Base-by-base conservation (phyloP, 2,888 invertebrate species). In the Dysmachus trigonus region DNA sequence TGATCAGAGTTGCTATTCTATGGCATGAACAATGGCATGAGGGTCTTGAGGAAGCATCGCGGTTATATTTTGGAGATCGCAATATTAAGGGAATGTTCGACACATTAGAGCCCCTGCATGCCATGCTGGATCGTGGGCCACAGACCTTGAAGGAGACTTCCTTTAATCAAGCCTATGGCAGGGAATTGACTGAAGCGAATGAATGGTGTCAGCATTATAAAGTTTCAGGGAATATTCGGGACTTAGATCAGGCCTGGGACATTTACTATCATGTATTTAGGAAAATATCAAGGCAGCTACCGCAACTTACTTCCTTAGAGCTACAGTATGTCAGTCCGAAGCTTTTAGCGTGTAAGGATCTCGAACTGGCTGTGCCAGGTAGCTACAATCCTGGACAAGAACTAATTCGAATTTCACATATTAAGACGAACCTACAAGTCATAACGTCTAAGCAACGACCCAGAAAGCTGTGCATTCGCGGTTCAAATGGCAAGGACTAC, bases 1-100 rank as follows among this genome's bases (percentile, higher is more conserved):
- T 99, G 79, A 99, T 99, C 86, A 94, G 99, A 85, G 98, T 99
- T 0, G 99, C 99, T 1, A 99, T 99, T 88, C 93, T 99, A 22
- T 99, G 99, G 99, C 99, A 99, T 90, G 99, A 99, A 91, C 95
- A 98, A 90, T 99, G 99, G 99, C 98, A 99, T 90, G 99, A 99
- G 91, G 99, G 98, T 0, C 92, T 99, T 27, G 97, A 97, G 90
- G 99, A 99, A 91, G 99, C 99, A 0, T 97, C 97, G 5, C 93
- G 96, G 91, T 93, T 99, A 10, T 99, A 98, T 92, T 99, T 99
- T 91, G 98, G 98, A 2, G 99, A 99, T 91, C 94, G 96, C 87
- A 98, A 99, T 91, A 96, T 98, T 0, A 96, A 96, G 87, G 99
- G 98, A 7, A 99, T 99, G 99, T 96, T 99, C 90, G 96, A 97